phyloP scores from a whole-genome alignment of 2,113 vertebrate species.

The zebrafish (Danio rerio) region GRCz12tu NC_133182.1:72435501-72436000 shows the following conservation, averaged over 20 bases:
- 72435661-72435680: background rate
- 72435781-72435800: slow-evolving; percentile 13
- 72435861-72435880: slow-evolving; percentile 72
- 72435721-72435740: background rate
- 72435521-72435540: too few relatives aligned
- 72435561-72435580: too few relatives aligned
- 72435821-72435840: slow-evolving; percentile 34
- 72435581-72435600: too few relatives aligned
- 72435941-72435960: slow-evolving; percentile 69
- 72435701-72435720: background rate
- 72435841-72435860: slow-evolving; percentile 33
- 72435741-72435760: background rate
- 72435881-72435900: slow-evolving; percentile 45
- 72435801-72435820: slow-evolving; percentile 1
- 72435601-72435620: too few relatives aligned
- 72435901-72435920: slow-evolving; percentile 64
- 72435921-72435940: slow-evolving; percentile 66
- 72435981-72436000: slow-evolving; percentile 71
- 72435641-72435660: too few relatives aligned
- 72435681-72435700: background rate
- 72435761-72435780: slow-evolving; percentile 3
- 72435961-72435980: slow-evolving; percentile 66
- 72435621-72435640: too few relatives aligned
- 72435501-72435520: too few relatives aligned
- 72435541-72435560: too few relatives aligned